phyloP scores from a whole-genome alignment of 2,888 invertebrate genomes.

The Callyntrura sp. region DNA sequence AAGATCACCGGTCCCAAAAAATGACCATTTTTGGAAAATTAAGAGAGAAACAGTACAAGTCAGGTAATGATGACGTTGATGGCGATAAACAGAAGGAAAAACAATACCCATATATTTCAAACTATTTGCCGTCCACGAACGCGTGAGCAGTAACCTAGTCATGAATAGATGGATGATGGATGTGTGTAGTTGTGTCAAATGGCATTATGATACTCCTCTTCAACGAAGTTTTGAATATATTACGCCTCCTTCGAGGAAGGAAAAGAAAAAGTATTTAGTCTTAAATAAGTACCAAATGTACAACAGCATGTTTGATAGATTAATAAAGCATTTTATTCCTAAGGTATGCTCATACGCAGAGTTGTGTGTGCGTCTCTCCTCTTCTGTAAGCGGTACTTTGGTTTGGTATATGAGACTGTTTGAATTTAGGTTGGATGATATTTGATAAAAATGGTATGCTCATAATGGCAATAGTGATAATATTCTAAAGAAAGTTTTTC shows the following conservation, averaged over 20 bases:
- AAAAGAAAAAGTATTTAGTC: slow-evolving; percentile 26
- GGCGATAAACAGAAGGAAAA: background rate
- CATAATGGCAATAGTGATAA: background rate
- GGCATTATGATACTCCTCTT: background rate
- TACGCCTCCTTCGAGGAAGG: slow-evolving; percentile 1
- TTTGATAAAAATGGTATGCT: slow-evolving; percentile 12
- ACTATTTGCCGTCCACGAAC: background rate
- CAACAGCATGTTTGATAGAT: background rate
- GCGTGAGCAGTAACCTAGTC: slow-evolving; percentile 12
- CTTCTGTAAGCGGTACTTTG: no score
- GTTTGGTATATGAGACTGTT: background rate
- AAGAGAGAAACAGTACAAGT: background rate
- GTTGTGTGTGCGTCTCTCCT: no score
- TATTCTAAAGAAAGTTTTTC: slow-evolving; percentile 32
- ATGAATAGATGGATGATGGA: background rate
- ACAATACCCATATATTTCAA: background rate
- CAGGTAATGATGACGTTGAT: background rate
- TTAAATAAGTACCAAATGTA: background rate
- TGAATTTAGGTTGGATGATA: slow-evolving; percentile 31
- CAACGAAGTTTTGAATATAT: background rate
- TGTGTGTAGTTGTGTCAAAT: slow-evolving; percentile 20
- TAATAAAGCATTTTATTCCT: background rate
- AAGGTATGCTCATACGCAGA: background rate
- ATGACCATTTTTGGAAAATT: slow-evolving; percentile 47
- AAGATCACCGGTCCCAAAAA: slow-evolving; percentile 17